Percentiles rank a stretch among this genome's conserved stretches.
phyloP scores from a whole-genome alignment of 2,888 invertebrate genomes.

The Nemapogon koenigi region DNA sequence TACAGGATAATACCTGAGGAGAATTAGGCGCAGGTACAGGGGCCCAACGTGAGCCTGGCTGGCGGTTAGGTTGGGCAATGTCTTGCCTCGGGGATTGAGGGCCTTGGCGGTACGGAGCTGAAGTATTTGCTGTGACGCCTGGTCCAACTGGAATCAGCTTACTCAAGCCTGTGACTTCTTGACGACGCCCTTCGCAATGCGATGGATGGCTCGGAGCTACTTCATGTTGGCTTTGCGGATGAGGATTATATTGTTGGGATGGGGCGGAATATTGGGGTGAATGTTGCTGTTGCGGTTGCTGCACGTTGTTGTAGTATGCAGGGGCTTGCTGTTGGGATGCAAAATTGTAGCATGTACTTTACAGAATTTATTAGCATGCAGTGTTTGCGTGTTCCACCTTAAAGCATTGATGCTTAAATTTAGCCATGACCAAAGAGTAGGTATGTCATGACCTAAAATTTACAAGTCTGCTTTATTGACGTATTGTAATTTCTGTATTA shows the following conservation, averaged over 20 bases:
- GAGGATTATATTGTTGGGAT: constrained; percentile 18
- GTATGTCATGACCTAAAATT: too few relatives aligned
- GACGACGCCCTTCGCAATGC: constrained; percentile 42
- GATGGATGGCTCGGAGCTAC: constrained; percentile 30
- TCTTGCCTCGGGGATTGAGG: constrained; percentile 34
- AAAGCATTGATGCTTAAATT: too few relatives aligned
- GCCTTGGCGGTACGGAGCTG: constrained; percentile 33
- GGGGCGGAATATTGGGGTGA: too few relatives aligned
- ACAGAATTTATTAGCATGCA: too few relatives aligned
- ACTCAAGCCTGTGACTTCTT: constrained; percentile 47
- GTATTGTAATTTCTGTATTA: too few relatives aligned
- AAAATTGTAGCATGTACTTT: constrained; percentile 12
- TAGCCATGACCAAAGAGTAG: too few relatives aligned
- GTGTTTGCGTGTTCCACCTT: too few relatives aligned
- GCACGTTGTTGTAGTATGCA: constrained; percentile 55
- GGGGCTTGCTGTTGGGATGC: constrained; percentile 42
- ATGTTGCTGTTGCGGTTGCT: constrained; percentile 38
- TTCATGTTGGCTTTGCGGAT: constrained; percentile 20
- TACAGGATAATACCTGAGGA: constrained; percentile 44
- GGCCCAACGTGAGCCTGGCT: constrained; percentile 52
- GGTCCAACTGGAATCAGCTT: constrained; percentile 54
- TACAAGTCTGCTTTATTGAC: too few relatives aligned
- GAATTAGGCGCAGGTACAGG: constrained; percentile 54
- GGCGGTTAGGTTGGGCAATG: constrained; percentile 36
- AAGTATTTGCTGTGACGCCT: constrained; percentile 32